Evolutionary conservation across 2,888 invertebrate species (phyloP).

Genomic region (Volucella inflata): DNA sequence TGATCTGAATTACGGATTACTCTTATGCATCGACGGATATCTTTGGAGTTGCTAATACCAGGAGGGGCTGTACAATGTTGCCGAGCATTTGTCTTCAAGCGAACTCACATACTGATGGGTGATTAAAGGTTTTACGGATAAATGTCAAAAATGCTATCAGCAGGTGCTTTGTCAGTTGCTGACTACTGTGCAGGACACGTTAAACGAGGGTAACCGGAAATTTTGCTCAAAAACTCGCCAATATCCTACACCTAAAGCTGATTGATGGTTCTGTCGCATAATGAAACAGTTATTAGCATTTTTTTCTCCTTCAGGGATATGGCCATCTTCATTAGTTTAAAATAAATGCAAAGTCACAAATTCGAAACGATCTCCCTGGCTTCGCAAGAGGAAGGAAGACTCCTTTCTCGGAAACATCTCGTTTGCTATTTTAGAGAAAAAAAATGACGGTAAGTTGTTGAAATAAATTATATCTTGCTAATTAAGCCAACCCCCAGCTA

Average conservation of each 20-base stretch:
- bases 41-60: too few relatives aligned
- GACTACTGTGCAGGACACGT: too few relatives aligned
- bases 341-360: constrained; percentile 33
- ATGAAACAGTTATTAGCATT: constrained; percentile 30
- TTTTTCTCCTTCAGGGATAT: constrained; percentile 3
- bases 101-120: too few relatives aligned
- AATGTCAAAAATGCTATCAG: too few relatives aligned
- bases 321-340: constrained; percentile 43
- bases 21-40: too few relatives aligned
- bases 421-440: constrained; percentile 12
- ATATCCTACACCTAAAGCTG: too few relatives aligned
- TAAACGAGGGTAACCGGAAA: background rate
- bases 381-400: too few relatives aligned
- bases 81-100: too few relatives aligned
- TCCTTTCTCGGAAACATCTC: background rate
- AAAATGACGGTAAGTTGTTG: constrained; percentile 57
- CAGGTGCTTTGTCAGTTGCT: too few relatives aligned
- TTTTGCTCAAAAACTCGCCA: background rate
- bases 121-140: too few relatives aligned
- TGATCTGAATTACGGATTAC: too few relatives aligned
- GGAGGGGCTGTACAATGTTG: too few relatives aligned
- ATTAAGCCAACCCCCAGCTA: constrained; percentile 72
- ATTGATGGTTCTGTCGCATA: constrained; percentile 45
- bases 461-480: constrained; percentile 70
- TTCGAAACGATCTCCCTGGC: background rate